Evolutionary conservation across 37 sponge, comb jelly and placozoan species (phyloP).

Genomic region (Crambe crambe): DNA sequence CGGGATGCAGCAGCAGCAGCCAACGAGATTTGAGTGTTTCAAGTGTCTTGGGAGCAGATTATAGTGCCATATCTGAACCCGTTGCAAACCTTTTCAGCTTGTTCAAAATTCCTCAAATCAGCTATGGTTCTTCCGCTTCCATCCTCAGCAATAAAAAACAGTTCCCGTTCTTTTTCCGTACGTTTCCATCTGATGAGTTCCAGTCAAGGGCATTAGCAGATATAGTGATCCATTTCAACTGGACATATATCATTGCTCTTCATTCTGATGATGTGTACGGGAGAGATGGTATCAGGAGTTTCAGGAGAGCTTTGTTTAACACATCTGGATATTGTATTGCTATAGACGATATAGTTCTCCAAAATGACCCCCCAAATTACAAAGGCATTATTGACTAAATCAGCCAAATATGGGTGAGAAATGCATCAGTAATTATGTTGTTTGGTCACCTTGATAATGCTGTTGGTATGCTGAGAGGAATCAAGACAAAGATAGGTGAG

Average conservation of each 20-base stretch:
- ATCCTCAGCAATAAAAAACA: conserved; percentile 61
- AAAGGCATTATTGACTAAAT: neutral
- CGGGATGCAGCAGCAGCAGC: neutral
- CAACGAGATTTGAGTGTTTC: neutral
- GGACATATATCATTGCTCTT: conserved; percentile 51
- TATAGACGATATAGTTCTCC: neutral
- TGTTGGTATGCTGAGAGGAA: conserved; percentile 13
- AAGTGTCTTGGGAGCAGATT: conserved; percentile 75
- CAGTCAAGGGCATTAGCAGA: conserved; percentile 75
- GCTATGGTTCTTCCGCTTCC: conserved; percentile 66
- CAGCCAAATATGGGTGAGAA: conserved; percentile 16
- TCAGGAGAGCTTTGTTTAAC: neutral
- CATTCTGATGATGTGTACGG: conserved; percentile 55
- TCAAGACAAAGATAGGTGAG: neutral
- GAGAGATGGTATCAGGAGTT: conserved; percentile 24
- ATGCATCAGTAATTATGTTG: conserved; percentile 54
- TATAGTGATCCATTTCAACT: conserved; percentile 46
- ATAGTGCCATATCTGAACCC: conserved; percentile 45
- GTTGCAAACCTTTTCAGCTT: conserved; percentile 60
- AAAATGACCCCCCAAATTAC: neutral
- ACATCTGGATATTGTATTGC: conserved; percentile 10
- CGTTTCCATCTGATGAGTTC: conserved; percentile 75
- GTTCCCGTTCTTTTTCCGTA: conserved; percentile 79
- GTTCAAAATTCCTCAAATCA: conserved; percentile 77
- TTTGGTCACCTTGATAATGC: conserved; percentile 59